A percentile compares a stretch with the other conserved stretches of the same genome.
phyloP scores from a whole-genome alignment of 1,140 invertebrate species.

The Drosophila bipectinata region DNA sequence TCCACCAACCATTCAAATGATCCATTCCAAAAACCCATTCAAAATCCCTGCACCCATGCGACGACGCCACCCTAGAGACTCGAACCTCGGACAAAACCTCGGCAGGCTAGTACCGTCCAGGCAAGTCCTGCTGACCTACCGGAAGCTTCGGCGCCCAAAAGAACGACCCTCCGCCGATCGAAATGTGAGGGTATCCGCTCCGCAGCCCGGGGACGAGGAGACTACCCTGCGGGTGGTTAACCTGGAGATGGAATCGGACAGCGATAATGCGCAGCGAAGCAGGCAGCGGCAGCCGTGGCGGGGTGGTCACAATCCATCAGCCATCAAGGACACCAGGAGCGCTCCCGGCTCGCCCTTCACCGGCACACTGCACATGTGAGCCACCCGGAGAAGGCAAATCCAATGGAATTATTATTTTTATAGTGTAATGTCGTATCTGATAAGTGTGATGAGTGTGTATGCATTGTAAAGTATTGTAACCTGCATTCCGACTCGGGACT shows the following conservation, averaged over 20 bases:
- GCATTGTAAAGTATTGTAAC: slow-evolving; percentile 32
- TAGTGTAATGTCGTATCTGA: slow-evolving; percentile 10
- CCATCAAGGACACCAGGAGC: background rate
- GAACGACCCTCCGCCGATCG: background rate
- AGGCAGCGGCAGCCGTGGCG: slow-evolving; percentile 33
- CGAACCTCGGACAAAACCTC: slow-evolving; percentile 28
- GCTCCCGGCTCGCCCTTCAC: slow-evolving; percentile 22
- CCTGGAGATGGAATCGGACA: slow-evolving; percentile 46
- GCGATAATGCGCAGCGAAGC: slow-evolving; percentile 7
- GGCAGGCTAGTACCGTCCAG: slow-evolving; percentile 28
- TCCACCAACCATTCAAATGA: slow-evolving; percentile 32
- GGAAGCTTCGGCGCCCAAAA: background rate
- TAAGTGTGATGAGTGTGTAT: slow-evolving; percentile 21
- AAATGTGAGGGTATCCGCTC: background rate
- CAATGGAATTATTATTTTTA: slow-evolving; percentile 12
- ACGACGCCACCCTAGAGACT: slow-evolving; percentile 40
- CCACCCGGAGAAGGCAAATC: slow-evolving; percentile 8
- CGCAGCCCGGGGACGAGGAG: background rate
- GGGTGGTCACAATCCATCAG: background rate
- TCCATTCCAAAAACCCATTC: slow-evolving; percentile 19
- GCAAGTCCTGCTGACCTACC: slow-evolving; percentile 6
- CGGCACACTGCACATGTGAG: slow-evolving; percentile 59
- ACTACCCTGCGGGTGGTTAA: slow-evolving; percentile 41
- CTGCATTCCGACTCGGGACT: slow-evolving; percentile 27
- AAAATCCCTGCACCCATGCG: slow-evolving; percentile 35